Base-by-base conservation (phyloP, 2,888 invertebrate genomes). In the Synergus japonicus region DNA sequence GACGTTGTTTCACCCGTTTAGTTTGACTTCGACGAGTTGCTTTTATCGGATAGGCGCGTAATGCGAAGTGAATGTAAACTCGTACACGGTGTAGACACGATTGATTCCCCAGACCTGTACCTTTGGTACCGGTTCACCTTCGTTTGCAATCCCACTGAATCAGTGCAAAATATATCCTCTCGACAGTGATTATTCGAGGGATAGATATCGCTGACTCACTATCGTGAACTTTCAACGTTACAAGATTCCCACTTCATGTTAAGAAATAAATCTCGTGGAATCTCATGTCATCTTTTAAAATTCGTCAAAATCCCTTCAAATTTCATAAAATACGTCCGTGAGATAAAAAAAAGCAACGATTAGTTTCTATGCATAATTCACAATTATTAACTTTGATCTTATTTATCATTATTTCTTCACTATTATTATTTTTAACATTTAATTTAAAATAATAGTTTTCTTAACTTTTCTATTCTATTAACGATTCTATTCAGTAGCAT, bases 21-120 rank as follows among this genome's bases (percentile, higher is more conserved):
- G 54, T 22, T 22, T 22, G 22, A 22, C 22, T 54, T 43, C 8
- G 41, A 15, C 43, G 43, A 18, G 77, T 78, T 83, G 29, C 29
- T 83, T 79, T 80, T 80, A 79, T 67, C 66, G 67, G 67, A 76
- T 78, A 81, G 79, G 78, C 81, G 79, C 80, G 80, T 81, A 79
- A 81, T 83, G 81, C 78, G 76, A 83, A 82, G 82, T 82, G 83
- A 83, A 83, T 65, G 82, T 81, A 83, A 79, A 78, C 76, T 78
- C 78, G 79, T 73, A 78, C 77, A 73, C 63, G 66, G 66, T 64
- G 76, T 76, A 79, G 79, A 77, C 77, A 79, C 81, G 82, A 83
- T 81, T 81, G 84, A 80, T 81, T 84, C 82, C 81, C 79, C 77
- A 79, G 79, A 82, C 78, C 79, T 78, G 79, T 78, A 77, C 49